Percentiles rank a stretch among this genome's conserved stretches.
Evolutionary conservation across 2,113 vertebrate species (phyloP).

Genomic region (Caranx ignobilis): DNA sequence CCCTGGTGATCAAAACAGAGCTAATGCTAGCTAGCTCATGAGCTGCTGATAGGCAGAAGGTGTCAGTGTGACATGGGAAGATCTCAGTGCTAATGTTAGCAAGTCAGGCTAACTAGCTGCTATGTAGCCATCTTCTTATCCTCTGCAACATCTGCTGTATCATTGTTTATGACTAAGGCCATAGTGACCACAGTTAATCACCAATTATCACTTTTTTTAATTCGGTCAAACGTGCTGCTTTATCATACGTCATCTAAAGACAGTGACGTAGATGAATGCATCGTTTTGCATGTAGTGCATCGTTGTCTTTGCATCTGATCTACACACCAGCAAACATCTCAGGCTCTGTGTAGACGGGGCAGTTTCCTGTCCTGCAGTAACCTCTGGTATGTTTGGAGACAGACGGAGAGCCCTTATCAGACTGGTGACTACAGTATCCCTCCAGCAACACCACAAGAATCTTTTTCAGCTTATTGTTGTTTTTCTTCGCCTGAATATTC

Average conservation of each 20-base stretch:
- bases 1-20: no score
- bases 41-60: no score
- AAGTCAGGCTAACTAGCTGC: not conserved
- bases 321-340: not conserved
- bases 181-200: no score
- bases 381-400: conserved; percentile 27
- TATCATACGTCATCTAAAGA: no score
- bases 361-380: conserved; percentile 28
- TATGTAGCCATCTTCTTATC: no score
- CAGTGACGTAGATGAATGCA: no score
- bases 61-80: no score
- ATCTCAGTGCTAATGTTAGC: not conserved
- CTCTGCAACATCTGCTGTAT: no score
- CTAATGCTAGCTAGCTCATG: not conserved
- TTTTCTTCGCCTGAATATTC: conserved; percentile 12
- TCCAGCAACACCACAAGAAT: conserved; percentile 8
- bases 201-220: no score
- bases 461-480: conserved; percentile 16
- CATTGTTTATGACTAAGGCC: no score
- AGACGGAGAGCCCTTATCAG: conserved; percentile 30
- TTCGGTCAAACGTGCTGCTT: no score
- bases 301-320: not conserved
- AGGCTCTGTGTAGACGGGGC: not conserved
- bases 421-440: conserved; percentile 12
- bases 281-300: no score